Conservation (phyloP, 2,113 vertebrate species). For the Delphinapterus leucas region DNA sequence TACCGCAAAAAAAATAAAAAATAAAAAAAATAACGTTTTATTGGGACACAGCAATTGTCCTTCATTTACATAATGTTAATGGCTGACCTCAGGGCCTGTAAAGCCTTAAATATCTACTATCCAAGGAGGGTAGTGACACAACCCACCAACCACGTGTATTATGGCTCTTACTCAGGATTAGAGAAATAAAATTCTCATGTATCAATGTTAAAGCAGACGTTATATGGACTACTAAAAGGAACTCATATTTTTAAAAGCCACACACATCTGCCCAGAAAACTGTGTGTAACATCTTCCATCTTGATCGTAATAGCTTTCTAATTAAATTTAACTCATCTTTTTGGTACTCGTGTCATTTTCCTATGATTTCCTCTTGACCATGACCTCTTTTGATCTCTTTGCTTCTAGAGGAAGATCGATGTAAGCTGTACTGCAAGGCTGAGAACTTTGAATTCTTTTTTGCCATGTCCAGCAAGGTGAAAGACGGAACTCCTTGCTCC, state of each 20-base stretch:
- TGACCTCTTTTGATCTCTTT: background rate
- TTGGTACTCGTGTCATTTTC: background rate
- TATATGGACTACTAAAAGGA: background rate
- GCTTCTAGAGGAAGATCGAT: slow-evolving; percentile 92
- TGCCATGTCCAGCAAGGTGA: slow-evolving; percentile 97
- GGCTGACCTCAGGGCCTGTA: background rate
- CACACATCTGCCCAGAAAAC: no score
- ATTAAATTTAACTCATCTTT: background rate
- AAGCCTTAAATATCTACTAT: background rate
- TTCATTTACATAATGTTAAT: background rate
- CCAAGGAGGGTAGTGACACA: accelerated
- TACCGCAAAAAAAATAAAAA: no score
- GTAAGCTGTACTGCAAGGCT: slow-evolving; percentile 99
- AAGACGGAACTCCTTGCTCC: slow-evolving; percentile 95
- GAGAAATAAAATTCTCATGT: background rate
- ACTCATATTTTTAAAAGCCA: background rate
- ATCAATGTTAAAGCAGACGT: background rate
- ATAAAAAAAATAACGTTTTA: background rate
- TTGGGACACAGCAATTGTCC: background rate
- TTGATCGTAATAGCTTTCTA: background rate
- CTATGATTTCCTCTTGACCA: background rate
- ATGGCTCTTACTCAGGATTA: background rate
- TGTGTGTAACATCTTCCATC: background rate
- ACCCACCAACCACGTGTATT: background rate
- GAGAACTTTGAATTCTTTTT: slow-evolving; percentile 99